Evolutionary conservation across 1,140 invertebrate genomes (phyloP).

Genomic region (Camponotus floridanus): DNA sequence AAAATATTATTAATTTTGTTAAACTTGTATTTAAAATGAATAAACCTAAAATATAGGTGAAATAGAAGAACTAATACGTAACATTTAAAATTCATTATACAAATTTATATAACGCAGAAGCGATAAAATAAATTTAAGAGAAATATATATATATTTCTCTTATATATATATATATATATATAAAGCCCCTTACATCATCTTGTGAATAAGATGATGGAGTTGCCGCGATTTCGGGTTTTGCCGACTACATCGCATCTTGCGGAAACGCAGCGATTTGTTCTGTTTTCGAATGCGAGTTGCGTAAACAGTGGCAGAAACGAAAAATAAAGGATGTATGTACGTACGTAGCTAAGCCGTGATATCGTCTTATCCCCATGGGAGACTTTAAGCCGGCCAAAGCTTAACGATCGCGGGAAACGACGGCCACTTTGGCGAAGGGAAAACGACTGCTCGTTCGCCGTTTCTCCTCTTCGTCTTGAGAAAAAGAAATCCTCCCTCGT

Average conservation of each 20-base stretch:
- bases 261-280: constrained; percentile 27
- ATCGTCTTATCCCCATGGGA: constrained; percentile 55
- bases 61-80: too few relatives aligned
- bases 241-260: not conserved
- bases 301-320: constrained; percentile 45
- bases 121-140: not conserved
- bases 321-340: constrained; percentile 23
- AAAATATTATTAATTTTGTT: not conserved
- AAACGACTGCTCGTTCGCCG: constrained; percentile 51
- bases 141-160: too few relatives aligned
- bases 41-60: too few relatives aligned
- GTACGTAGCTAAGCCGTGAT: constrained; percentile 30
- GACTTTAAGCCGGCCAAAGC: constrained; percentile 45
- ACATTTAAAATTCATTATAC: not conserved
- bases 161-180: too few relatives aligned
- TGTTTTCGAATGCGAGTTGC: constrained; percentile 15
- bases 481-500: constrained; percentile 62
- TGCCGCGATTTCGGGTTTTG: constrained; percentile 21
- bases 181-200: not conserved
- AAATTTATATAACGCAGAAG: not conserved
- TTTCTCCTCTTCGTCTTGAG: not conserved
- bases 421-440: constrained; percentile 58
- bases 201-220: not conserved
- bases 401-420: constrained; percentile 66
- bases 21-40: not conserved